phyloP scores from a whole-genome alignment of 2,113 vertebrate genomes.

The Ahaetulla prasina region DNA sequence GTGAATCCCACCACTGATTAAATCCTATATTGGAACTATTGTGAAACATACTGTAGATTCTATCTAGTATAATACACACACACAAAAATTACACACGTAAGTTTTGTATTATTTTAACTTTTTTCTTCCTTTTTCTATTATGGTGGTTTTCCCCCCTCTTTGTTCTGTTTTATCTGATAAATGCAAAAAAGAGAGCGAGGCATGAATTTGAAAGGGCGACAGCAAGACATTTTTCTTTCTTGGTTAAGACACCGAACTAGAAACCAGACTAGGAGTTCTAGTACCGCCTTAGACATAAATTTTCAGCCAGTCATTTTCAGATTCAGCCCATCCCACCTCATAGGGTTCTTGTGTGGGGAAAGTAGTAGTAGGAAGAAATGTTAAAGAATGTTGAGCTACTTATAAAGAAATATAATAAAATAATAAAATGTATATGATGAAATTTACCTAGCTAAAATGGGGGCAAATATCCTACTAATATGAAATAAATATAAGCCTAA shows the following conservation, averaged over 20 bases:
- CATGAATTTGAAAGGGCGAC: constrained; percentile 50
- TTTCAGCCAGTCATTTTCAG: not conserved
- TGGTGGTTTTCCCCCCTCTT: not conserved
- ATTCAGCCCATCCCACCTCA: not conserved
- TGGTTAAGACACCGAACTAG: not conserved
- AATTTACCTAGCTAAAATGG: constrained; percentile 51
- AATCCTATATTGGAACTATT: not conserved
- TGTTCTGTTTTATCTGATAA: not conserved
- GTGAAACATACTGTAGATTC: not conserved
- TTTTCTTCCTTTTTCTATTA: not conserved
- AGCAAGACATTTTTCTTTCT: not conserved
- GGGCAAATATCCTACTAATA: constrained; percentile 40
- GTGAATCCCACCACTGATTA: too few species aligned
- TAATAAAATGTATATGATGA: constrained; percentile 35
- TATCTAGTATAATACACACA: too few species aligned
- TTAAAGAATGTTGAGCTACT: not conserved
- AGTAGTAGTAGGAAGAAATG: not conserved
- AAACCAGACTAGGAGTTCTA: not conserved
- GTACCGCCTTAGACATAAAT: not conserved
- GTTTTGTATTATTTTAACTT: not conserved
- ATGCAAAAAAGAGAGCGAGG: constrained; percentile 34
- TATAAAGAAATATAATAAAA: not conserved
- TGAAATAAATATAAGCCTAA: constrained; percentile 50
- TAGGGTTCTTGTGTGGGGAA: not conserved
- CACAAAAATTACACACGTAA: not conserved